Evolutionary conservation across 2,113 vertebrate genomes (phyloP).

Genomic region (Pogona vitticeps): DNA sequence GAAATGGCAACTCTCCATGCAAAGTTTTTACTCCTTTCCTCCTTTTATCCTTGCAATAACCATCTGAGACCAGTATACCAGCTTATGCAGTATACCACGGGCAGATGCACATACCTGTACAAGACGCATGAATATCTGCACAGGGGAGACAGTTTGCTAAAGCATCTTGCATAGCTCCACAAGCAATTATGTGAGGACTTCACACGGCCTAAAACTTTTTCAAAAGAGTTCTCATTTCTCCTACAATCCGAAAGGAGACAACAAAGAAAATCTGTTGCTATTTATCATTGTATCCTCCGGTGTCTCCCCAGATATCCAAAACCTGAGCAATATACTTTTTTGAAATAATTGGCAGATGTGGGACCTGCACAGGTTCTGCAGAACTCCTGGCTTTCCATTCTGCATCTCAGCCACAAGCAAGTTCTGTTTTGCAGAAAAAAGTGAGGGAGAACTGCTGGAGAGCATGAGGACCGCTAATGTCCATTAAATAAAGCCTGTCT

Average conservation of each 20-base stretch:
- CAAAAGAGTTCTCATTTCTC: too few relatives aligned
- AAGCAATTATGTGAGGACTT: too few relatives aligned
- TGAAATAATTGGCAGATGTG: not conserved
- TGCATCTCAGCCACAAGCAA: not conserved
- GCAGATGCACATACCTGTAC: too few relatives aligned
- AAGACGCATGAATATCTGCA: too few relatives aligned
- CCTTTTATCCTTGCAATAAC: too few relatives aligned
- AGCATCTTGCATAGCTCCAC: too few relatives aligned
- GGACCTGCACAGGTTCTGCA: not conserved
- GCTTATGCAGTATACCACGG: too few relatives aligned
- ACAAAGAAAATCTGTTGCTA: not conserved
- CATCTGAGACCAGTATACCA: too few relatives aligned
- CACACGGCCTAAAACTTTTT: too few relatives aligned
- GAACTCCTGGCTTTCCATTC: not conserved
- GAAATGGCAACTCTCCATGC: too few relatives aligned
- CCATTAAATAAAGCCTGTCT: not conserved
- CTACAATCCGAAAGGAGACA: not conserved
- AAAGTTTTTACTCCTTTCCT: too few relatives aligned
- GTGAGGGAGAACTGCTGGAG: not conserved
- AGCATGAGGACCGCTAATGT: not conserved
- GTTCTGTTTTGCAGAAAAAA: not conserved
- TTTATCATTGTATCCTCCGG: not conserved
- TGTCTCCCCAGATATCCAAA: too few relatives aligned
- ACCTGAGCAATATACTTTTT: not conserved
- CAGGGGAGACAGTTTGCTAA: not conserved